Percentiles rank a stretch among this genome's conserved stretches.
Evolutionary conservation across 1,140 invertebrate species (phyloP).

Genomic region (Leptinotarsa undecemlineata): DNA sequence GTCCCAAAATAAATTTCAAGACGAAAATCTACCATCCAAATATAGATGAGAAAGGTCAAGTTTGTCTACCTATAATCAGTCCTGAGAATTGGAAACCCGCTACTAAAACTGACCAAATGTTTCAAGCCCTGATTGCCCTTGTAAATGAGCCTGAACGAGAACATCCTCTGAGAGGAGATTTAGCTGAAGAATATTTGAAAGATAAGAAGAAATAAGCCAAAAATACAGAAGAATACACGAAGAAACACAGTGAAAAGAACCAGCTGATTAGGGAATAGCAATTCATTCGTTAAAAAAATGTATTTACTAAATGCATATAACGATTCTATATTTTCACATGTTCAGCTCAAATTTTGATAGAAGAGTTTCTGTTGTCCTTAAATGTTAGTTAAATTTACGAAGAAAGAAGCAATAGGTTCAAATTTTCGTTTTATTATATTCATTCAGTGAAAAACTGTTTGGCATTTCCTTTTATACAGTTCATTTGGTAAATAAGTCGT

Average conservation of each 20-base stretch:
- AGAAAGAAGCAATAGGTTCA: neutral
- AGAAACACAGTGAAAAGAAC: constrained; percentile 96
- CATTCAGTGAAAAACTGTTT: constrained; percentile 6
- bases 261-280: constrained; percentile 69
- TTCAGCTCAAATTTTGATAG: neutral
- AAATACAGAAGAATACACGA: constrained; percentile 98
- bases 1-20: constrained; percentile 97
- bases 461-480: constrained; percentile 5
- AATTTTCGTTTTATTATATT: neutral
- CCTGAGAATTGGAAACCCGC: constrained; percentile 99
- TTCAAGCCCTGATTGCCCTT: constrained; percentile 92
- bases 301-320: constrained; percentile 4
- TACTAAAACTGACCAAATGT: constrained; percentile 98
- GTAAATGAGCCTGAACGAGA: constrained; percentile 99
- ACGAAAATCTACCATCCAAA: constrained; percentile 99
- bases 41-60: constrained; percentile 98
- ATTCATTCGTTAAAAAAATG: neutral
- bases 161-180: constrained; percentile 92
- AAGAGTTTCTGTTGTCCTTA: neutral
- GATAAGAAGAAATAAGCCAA: constrained; percentile 98
- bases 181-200: constrained; percentile 96
- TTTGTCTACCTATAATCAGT: constrained; percentile 97
- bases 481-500: neutral
- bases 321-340: neutral
- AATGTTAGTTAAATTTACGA: neutral